These are phyloP conservation scores for Apoderus coryli DNA, from an alignment of 2,888 invertebrate genomes.

Conservation along the genomic window DNA sequence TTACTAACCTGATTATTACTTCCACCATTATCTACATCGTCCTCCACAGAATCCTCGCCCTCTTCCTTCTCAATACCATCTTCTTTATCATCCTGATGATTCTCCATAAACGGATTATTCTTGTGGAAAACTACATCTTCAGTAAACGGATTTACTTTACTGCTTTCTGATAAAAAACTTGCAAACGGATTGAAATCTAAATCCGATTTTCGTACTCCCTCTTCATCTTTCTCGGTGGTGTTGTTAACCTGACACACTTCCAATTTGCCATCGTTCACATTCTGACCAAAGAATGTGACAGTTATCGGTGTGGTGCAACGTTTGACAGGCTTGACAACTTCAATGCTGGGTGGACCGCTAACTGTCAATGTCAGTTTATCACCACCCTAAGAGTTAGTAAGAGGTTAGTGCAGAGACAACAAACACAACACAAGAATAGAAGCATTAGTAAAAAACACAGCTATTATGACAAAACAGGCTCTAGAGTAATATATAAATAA, in stretches of 20 bases:
- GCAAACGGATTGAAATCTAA: conserved; percentile 27
- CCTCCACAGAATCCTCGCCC: conserved; percentile 10
- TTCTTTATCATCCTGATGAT: conserved; percentile 8
- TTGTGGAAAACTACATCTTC: conserved; percentile 29
- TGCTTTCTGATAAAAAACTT: conserved; percentile 23
- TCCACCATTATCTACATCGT: conserved; percentile 12
- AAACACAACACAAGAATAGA: too few relatives aligned
- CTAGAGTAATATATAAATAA: too few relatives aligned
- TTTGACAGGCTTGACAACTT: conserved; percentile 23
- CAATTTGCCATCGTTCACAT: conserved; percentile 22
- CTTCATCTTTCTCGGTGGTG: conserved; percentile 10
- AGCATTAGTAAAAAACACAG: too few relatives aligned
- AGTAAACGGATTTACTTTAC: conserved; percentile 36
- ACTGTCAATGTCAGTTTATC: conserved; percentile 54
- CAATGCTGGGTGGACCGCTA: conserved; percentile 34
- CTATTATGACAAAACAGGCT: too few relatives aligned
- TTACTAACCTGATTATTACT: too few relatives aligned
- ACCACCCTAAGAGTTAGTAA: conserved; percentile 55
- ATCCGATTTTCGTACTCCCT: conserved; percentile 13
- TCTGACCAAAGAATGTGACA: conserved; percentile 41
- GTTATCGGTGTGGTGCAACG: conserved; percentile 40
- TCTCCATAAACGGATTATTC: conserved; percentile 28
- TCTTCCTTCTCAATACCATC: conserved; percentile 17
- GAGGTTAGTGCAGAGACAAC: too few relatives aligned
- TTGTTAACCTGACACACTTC: conserved; percentile 21